Base-by-base conservation (phyloP, 2,888 invertebrate species). In the Ptilodon capucinus region DNA sequence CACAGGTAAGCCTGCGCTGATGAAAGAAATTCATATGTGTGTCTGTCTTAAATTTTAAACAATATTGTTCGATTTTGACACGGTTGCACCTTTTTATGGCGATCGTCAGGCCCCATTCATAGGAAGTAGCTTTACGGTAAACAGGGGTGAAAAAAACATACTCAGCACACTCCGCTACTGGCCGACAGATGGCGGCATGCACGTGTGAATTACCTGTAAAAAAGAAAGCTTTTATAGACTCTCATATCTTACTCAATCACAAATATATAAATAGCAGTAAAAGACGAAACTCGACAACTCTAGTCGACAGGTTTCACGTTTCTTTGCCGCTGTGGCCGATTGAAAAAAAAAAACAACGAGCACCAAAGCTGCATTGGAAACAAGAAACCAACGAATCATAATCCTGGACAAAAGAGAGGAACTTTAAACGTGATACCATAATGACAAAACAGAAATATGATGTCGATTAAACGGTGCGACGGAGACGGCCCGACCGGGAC, bases 391-490 rank as follows among this genome's bases (percentile, higher is more conserved):
- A 68, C 81, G 82, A 84, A 79, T 81, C 79, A 66, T 80, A 85
- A 82, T 76, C 70, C 74, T 77, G 84, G 79, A 90, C 90, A 91
- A 91, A 86, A 75, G 89, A 87, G 83, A 86, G 85, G 87, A 86
- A 86, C 86, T 86, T 79, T 84, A 79, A 89, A 91, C 81, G 86
- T 77, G 89, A 89, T 88, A 86, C 87, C 79, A 89, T 90, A 91
- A 91, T 91, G 90, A 91, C 91, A 89, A 90, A 89, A 90, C 88
- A 90, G 90, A 91, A 91, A 91, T 90, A 89, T 90, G 84, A 89
- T 91, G 89, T 89, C 90, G 91, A 91, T 90, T 88, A 87, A 87
- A 87, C 72, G 63, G 86, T 76, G 81, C 55, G 81, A 89, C 74
- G 63, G 81, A 71, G 80, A 81, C 68, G 69, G 72, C 54, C 52